Conservation (phyloP, 2,888 invertebrate species). For the Macrophya alboannulata region DNA sequence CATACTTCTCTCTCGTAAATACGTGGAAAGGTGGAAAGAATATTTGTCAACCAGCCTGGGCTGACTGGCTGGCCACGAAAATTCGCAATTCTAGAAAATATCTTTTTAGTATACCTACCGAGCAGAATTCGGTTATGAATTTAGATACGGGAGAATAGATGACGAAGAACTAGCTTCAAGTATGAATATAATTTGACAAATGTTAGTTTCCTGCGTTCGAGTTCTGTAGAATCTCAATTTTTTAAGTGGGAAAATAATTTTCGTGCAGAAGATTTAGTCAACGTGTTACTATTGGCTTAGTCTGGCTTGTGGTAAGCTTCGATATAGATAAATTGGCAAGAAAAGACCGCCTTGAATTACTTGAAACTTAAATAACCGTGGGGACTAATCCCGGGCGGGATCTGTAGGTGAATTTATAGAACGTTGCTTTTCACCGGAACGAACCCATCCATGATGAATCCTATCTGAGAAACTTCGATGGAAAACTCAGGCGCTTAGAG, state of each 20-base stretch:
- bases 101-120: not conserved
- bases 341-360: slow-evolving; percentile 27
- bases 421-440: not conserved
- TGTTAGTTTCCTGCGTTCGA: not conserved
- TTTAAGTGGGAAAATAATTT: not conserved
- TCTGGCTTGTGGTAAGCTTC: not conserved
- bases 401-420: slow-evolving; percentile 27
- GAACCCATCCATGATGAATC: not conserved
- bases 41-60: slow-evolving; percentile 9
- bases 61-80: not conserved
- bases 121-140: not conserved
- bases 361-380: slow-evolving; percentile 22
- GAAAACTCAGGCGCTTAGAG: slow-evolving; percentile 1
- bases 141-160: not conserved
- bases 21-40: slow-evolving; percentile 36
- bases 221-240: not conserved
- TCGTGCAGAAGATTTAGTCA: not conserved
- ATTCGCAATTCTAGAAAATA: not conserved
- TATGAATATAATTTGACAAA: not conserved
- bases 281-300: not conserved
- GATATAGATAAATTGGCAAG: slow-evolving; percentile 8
- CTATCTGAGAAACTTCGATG: slow-evolving; percentile 5
- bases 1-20: slow-evolving; percentile 29
- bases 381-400: slow-evolving; percentile 29
- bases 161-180: not conserved